phyloP scores from a whole-genome alignment of 2,888 invertebrate genomes.

The Criorhina ranunculi region DNA sequence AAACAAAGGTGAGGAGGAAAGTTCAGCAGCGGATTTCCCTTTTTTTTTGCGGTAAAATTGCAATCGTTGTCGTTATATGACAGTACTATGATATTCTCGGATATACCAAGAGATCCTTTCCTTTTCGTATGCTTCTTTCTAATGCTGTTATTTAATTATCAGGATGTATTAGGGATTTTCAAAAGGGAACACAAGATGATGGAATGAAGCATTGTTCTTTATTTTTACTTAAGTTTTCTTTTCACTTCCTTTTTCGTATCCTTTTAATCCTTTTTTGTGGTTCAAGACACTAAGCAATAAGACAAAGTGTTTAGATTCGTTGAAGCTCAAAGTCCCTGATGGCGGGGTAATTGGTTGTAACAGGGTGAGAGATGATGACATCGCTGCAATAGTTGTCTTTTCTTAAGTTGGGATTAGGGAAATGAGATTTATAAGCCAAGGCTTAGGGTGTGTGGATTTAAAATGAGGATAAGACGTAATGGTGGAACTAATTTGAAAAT shows the following conservation, averaged over 20 bases:
- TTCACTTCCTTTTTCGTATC: constrained; percentile 13
- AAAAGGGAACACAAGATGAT: constrained; percentile 43
- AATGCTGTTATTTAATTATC: constrained; percentile 67
- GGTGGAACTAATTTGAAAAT: background rate
- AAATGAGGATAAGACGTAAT: background rate
- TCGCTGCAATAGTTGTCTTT: background rate
- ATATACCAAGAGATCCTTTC: constrained; percentile 20
- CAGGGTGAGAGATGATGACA: constrained; percentile 3
- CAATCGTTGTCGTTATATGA: constrained; percentile 51
- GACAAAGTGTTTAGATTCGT: constrained; percentile 11
- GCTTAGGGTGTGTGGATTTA: constrained; percentile 1
- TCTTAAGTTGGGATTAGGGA: background rate
- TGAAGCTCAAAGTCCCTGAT: constrained; percentile 5
- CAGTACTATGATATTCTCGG: constrained; percentile 49
- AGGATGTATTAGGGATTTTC: constrained; percentile 64
- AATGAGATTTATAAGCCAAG: background rate
- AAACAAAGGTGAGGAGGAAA: background rate
- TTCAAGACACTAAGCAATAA: background rate
- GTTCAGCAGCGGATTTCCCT: constrained; percentile 58
- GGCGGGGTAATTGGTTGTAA: constrained; percentile 24
- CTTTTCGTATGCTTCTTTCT: constrained; percentile 22
- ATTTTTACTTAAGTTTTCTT: constrained; percentile 34
- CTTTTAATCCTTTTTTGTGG: constrained; percentile 32
- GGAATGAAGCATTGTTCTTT: constrained; percentile 62
- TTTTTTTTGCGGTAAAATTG: constrained; percentile 60